Evolutionary conservation across 2,113 vertebrate genomes (phyloP), one percentile per base, ranked within the genome.

Genomic region (Varanus komodoensis): DNA sequence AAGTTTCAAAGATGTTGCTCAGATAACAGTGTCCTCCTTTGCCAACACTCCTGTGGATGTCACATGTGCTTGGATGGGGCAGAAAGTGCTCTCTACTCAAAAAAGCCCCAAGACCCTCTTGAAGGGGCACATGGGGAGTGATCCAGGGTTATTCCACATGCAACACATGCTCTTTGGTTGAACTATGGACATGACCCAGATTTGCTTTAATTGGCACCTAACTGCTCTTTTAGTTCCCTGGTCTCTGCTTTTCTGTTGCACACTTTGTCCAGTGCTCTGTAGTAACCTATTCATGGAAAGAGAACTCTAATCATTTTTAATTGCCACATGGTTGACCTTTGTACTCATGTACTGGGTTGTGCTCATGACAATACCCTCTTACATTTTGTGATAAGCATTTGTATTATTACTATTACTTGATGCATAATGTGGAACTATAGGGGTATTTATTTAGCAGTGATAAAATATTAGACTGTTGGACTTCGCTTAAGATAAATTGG

Each of bases 381-480:
- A 57, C 27, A 44, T 80, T 44, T 90, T 54, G 23, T 32, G 48
- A 79, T 38, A 38, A 8, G 25, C 48, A 8, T 87, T 32, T 85
- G 23, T 85, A n/a, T 84, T 71, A 69, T 69, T 69, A 27, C 68
- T 86, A 75, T 57, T n/a, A 89, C 83, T 83, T 75, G 34, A 89
- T 75, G 29, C 80, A 27, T 57, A 57, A 57, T 80, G 86, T 71
- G 6, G 14, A 8, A 84, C 69, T 48, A 78, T 29, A 68, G 29
- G 61, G 85, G 23, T 78, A n/a, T 54, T 89, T 84, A 77, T 78
- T 89, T 68, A 85, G 73, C 75, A 8, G 25, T 85, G 75, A 86
- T 85, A 90, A 86, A 86, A 85, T 57, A 23, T 44, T 54, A 85
- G 74, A 80, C 64, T 32, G 17, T 71, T 90, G 74, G 75, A 86